phyloP scores from a whole-genome alignment of 37 sponge, comb jelly and placozoan species.

The Mnemiopsis leidyi region DNA sequence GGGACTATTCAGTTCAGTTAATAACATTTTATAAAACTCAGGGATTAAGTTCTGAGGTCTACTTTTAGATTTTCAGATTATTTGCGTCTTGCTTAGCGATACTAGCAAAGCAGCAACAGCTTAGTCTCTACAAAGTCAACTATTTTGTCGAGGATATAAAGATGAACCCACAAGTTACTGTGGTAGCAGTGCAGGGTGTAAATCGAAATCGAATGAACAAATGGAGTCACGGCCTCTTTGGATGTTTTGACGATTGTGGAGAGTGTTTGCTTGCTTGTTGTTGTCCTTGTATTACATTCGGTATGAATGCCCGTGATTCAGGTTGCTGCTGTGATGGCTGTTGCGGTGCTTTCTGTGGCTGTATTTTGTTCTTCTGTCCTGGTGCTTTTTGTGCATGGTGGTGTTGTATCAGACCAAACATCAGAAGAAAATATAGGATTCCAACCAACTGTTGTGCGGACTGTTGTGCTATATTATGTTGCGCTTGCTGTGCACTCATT shows the following conservation, averaged over 20 bases:
- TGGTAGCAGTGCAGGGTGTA: no score
- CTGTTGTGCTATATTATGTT: neutral
- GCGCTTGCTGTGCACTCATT: neutral
- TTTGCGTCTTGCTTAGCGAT: no score
- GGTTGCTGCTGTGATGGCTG: slow-evolving; percentile 16
- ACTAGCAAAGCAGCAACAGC: no score
- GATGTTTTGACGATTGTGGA: neutral
- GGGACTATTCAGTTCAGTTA: no score
- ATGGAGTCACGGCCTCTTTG: neutral
- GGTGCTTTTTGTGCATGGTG: neutral
- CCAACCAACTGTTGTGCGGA: neutral
- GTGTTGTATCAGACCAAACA: neutral
- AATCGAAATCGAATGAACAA: no score
- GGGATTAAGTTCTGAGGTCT: no score
- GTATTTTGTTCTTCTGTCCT: neutral
- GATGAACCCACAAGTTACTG: no score
- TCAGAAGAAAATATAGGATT: neutral
- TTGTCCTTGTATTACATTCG: neutral
- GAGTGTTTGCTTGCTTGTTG: slow-evolving; percentile 1
- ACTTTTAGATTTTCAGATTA: no score
- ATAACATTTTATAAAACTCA: no score
- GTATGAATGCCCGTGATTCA: neutral
- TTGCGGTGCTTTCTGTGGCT: no score
- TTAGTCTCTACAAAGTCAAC: no score
- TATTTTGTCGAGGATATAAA: no score